Percentiles rank a stretch among this genome's conserved stretches.
Evolutionary conservation across 2,888 invertebrate genomes (phyloP).

Genomic region (Bembecia ichneumoniformis): DNA sequence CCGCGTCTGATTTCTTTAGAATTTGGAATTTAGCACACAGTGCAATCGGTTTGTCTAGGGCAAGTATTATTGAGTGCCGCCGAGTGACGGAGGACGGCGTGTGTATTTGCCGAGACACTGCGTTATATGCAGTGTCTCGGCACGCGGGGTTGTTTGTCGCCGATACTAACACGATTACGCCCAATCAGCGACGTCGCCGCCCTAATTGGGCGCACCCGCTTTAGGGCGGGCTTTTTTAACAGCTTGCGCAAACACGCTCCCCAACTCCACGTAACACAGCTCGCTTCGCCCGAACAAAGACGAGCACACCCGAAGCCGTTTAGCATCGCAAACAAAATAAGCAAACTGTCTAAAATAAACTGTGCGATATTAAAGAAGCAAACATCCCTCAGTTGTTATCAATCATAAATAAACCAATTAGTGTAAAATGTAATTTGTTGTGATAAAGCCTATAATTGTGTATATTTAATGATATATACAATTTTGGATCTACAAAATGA

Average conservation of each 20-base stretch:
- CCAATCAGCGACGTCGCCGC: slow-evolving; percentile 68
- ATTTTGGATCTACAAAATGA: too few species aligned
- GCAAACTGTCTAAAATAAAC: background rate
- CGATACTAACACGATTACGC: slow-evolving; percentile 68
- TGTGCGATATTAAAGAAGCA: background rate
- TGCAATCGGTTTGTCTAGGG: too few species aligned
- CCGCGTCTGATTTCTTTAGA: too few species aligned
- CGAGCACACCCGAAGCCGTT: slow-evolving; percentile 1
- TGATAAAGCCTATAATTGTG: too few species aligned
- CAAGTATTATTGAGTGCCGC: too few species aligned
- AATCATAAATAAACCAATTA: too few species aligned
- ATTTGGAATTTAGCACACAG: too few species aligned
- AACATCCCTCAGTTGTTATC: too few species aligned
- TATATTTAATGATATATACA: too few species aligned
- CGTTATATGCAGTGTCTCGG: background rate
- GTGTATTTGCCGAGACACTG: background rate
- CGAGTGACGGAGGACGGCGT: background rate
- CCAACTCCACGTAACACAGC: slow-evolving; percentile 8
- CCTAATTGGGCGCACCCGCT: slow-evolving; percentile 64
- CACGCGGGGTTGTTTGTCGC: slow-evolving; percentile 38
- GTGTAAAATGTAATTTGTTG: too few species aligned
- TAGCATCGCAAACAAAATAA: background rate
- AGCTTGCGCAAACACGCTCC: slow-evolving; percentile 54
- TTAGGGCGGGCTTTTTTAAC: slow-evolving; percentile 67
- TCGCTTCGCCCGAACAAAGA: slow-evolving; percentile 9